Percentiles rank a stretch among this genome's conserved stretches.
phyloP scores from a whole-genome alignment of 1,140 invertebrate genomes.

The Whitmania pigra region DNA sequence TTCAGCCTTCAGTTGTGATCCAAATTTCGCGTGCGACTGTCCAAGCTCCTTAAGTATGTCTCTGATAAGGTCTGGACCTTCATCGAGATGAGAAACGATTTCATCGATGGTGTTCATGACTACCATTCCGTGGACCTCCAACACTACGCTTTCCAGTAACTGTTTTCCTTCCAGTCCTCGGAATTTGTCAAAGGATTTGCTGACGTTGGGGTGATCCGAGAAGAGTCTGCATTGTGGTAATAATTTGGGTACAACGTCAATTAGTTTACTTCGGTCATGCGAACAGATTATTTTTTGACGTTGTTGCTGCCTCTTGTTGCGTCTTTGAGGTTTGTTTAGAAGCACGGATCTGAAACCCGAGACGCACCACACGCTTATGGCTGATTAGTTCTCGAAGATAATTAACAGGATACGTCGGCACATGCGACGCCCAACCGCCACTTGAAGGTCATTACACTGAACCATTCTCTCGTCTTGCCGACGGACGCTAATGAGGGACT shows the following conservation, averaged over 20 bases:
- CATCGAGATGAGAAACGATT: conserved; percentile 22
- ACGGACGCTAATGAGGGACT: too few species aligned
- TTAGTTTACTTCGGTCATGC: too few species aligned
- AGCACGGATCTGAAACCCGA: too few species aligned
- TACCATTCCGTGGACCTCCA: conserved; percentile 22
- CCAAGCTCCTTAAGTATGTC: conserved; percentile 22
- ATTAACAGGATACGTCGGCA: too few species aligned
- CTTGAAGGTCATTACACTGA: too few species aligned
- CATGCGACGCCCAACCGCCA: too few species aligned
- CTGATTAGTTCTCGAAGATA: too few species aligned
- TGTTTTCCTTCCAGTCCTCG: background rate
- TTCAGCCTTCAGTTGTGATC: conserved; percentile 15
- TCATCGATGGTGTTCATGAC: conserved; percentile 25
- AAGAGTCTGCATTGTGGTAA: background rate
- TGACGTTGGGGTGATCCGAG: background rate
- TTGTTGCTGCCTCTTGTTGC: too few species aligned
- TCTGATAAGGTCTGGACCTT: conserved; percentile 12
- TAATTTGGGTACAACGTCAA: background rate
- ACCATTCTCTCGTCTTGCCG: too few species aligned
- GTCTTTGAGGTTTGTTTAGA: too few species aligned
- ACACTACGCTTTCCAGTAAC: conserved; percentile 15
- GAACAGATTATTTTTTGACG: too few species aligned
- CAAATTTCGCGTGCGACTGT: conserved; percentile 21
- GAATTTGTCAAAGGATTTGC: conserved; percentile 9
- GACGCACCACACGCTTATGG: too few species aligned